Percentiles rank a stretch among this genome's conserved stretches.
Conservation (phyloP, 1,140 invertebrate genomes). For the Drosophila prosaltans region DNA sequence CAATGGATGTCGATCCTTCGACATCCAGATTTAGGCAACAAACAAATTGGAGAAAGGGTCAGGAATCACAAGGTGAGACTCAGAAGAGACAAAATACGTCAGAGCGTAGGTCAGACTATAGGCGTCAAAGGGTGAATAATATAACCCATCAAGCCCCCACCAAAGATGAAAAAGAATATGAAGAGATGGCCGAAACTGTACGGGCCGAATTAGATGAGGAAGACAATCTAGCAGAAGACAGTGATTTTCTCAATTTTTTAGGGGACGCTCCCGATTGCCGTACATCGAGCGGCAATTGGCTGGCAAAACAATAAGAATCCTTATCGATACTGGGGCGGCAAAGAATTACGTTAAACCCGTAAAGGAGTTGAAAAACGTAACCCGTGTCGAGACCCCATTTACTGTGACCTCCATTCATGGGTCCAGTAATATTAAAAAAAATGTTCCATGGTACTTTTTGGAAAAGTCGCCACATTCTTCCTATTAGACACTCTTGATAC, state of each 20-base stretch:
- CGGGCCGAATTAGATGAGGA: slow-evolving; percentile 26
- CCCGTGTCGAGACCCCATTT: no score
- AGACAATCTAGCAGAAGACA: not conserved
- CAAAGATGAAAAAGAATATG: slow-evolving; percentile 2
- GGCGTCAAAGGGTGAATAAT: slow-evolving; percentile 32
- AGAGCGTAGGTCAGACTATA: slow-evolving; percentile 17
- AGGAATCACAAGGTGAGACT: slow-evolving; percentile 2
- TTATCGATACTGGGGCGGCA: slow-evolving; percentile 38
- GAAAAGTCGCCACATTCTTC: no score
- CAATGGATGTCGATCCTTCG: slow-evolving; percentile 29
- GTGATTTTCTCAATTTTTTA: slow-evolving; percentile 35
- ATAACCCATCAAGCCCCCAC: slow-evolving; percentile 16
- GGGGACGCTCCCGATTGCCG: slow-evolving; percentile 34
- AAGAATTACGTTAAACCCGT: slow-evolving; percentile 35
- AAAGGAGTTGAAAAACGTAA: slow-evolving; percentile 34
- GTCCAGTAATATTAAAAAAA: no score
- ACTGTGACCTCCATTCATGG: no score
- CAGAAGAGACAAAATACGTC: slow-evolving; percentile 27
- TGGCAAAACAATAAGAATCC: slow-evolving; percentile 32
- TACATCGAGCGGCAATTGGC: slow-evolving; percentile 33
- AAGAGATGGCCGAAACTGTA: slow-evolving; percentile 18
- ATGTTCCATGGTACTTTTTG: no score
- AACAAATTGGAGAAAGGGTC: slow-evolving; percentile 21
- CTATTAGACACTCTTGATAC: no score
- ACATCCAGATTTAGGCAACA: slow-evolving; percentile 18